A percentile compares a stretch with the other conserved stretches of the same genome.
phyloP scores from a whole-genome alignment of 1,140 invertebrate genomes.

The fruit fly (Drosophila melanogaster) region Release_6_plus_ISO1_MT NC_004354.4:10749001-10749500 shows the following conservation, averaged over 20 bases:
- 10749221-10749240: constrained; percentile 54
- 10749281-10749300: constrained; percentile 31
- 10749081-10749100: constrained; percentile 38
- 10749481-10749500: not conserved
- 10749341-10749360: constrained; percentile 41
- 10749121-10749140: constrained; percentile 50
- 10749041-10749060: too few relatives aligned
- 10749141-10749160: constrained; percentile 48
- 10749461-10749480: constrained; percentile 1
- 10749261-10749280: constrained; percentile 55
- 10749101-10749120: constrained; percentile 51
- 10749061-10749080: not conserved
- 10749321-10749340: constrained; percentile 1
- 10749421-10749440: constrained; percentile 41
- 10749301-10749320: constrained; percentile 18
- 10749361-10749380: constrained; percentile 79
- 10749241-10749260: constrained; percentile 41
- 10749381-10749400: constrained; percentile 47
- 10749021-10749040: too few relatives aligned
- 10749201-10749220: constrained; percentile 75
- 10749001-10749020: too few relatives aligned
- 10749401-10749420: constrained; percentile 36
- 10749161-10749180: constrained; percentile 50
- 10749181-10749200: constrained; percentile 73
- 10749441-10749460: constrained; percentile 19